Evolutionary conservation across 2,113 vertebrate species (phyloP).

Genomic region (Hypanus sabinus): DNA sequence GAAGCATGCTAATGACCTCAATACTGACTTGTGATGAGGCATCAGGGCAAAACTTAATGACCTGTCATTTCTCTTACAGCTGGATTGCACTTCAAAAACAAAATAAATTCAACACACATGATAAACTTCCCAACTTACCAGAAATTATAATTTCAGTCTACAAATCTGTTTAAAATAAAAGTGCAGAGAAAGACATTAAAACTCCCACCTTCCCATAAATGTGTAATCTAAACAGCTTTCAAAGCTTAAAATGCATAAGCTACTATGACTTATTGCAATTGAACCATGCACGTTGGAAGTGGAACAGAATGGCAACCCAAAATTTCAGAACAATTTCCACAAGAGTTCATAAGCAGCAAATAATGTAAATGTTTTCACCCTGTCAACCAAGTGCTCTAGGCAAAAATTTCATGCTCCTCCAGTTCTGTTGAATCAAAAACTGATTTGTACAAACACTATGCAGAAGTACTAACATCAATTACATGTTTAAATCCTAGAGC

Average conservation of each 20-base stretch:
- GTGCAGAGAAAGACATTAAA: not conserved
- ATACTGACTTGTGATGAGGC: not conserved
- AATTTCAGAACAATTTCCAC: not conserved
- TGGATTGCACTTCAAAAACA: not conserved
- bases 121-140: not conserved
- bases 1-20: not conserved
- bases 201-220: not conserved
- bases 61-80: not conserved
- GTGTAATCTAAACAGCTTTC: not conserved
- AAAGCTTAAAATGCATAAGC: not conserved
- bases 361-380: not conserved
- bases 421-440: not conserved
- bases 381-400: not conserved
- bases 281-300: not conserved
- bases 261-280: not conserved
- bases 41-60: not conserved
- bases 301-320: not conserved
- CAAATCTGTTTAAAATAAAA: not conserved
- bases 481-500: not conserved
- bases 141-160: not conserved
- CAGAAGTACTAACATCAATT: not conserved
- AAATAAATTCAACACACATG: no score
- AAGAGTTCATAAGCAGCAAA: not conserved
- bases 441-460: not conserved
- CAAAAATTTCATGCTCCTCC: not conserved